phyloP scores from a whole-genome alignment of 2,797 vertebrate species.

The Microctenopoma steveboyesi region DNA sequence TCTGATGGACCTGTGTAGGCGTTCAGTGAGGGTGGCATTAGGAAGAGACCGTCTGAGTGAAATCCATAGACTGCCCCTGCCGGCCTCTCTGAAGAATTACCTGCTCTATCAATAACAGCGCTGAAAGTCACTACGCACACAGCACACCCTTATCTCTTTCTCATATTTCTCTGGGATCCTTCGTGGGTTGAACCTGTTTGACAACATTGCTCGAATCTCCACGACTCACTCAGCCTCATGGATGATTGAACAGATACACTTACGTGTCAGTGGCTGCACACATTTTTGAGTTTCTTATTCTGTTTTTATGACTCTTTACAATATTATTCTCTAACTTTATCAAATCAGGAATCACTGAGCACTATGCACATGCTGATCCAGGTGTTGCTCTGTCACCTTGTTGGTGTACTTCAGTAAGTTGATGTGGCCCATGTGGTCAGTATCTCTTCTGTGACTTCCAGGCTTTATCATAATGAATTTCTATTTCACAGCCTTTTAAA shows the following conservation, averaged over 20 bases:
- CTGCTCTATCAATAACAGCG: conserved; percentile 95
- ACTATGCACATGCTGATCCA: conserved; percentile 78
- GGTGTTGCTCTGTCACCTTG: conserved; percentile 55
- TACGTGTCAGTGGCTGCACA: conserved; percentile 63
- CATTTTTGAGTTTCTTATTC: conserved; percentile 61
- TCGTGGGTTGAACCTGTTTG: conserved; percentile 69
- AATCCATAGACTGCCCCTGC: conserved; percentile 93
- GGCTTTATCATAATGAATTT: conserved; percentile 49
- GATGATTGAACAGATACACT: conserved; percentile 68
- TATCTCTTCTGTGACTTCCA: conserved; percentile 69
- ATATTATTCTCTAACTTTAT: conserved; percentile 74
- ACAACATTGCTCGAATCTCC: conserved; percentile 71
- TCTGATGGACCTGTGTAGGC: conserved; percentile 96
- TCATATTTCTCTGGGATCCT: conserved; percentile 72
- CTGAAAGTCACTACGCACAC: conserved; percentile 31
- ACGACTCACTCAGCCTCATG: conserved; percentile 61
- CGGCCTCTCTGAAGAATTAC: conserved; percentile 97
- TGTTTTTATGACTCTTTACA: conserved; percentile 76
- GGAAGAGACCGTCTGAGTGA: conserved; percentile 93
- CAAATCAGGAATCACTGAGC: conserved; percentile 77
- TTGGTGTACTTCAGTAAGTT: conserved; percentile 55
- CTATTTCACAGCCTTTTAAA: conserved; percentile 59
- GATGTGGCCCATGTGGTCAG: conserved; percentile 57
- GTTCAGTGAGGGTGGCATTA: conserved; percentile 93
- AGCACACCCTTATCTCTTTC: conserved; percentile 62